phyloP scores from a whole-genome alignment of 2,797 vertebrate species.

The Tachyglossus aculeatus region DNA sequence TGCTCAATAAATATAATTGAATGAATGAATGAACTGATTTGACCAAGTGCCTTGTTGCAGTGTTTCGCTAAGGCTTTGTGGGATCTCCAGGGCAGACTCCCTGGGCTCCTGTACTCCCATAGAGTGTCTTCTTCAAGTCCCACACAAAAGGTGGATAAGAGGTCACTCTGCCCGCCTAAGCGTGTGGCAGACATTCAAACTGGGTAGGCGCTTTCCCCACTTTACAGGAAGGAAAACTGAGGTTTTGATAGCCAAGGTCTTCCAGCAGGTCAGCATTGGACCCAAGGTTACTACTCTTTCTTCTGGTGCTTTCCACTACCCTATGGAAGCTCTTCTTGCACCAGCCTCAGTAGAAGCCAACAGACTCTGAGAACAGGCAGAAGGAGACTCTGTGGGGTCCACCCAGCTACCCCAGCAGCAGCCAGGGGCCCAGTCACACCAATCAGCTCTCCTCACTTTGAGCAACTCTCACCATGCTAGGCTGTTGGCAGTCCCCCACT shows the following conservation, averaged over 20 bases:
- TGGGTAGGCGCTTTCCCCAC: neutral
- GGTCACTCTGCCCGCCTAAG: too few relatives aligned
- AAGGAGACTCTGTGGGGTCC: neutral
- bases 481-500: neutral
- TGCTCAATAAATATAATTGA: too few relatives aligned
- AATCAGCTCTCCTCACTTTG: neutral
- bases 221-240: constrained; percentile 24
- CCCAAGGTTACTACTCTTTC: neutral
- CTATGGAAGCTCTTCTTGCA: too few relatives aligned
- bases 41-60: too few relatives aligned
- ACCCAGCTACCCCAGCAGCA: neutral
- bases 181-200: too few relatives aligned
- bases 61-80: too few relatives aligned
- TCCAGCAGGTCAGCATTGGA: neutral
- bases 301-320: neutral
- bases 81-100: too few relatives aligned
- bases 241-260: neutral
- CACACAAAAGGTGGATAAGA: too few relatives aligned
- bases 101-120: too few relatives aligned
- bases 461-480: neutral
- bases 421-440: neutral
- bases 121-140: too few relatives aligned
- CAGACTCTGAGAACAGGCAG: neutral
- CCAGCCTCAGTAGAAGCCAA: too few relatives aligned
- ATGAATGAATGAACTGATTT: too few relatives aligned